Evolutionary conservation across 2,888 invertebrate genomes (phyloP).

Genomic region (Campaea margaritaria): DNA sequence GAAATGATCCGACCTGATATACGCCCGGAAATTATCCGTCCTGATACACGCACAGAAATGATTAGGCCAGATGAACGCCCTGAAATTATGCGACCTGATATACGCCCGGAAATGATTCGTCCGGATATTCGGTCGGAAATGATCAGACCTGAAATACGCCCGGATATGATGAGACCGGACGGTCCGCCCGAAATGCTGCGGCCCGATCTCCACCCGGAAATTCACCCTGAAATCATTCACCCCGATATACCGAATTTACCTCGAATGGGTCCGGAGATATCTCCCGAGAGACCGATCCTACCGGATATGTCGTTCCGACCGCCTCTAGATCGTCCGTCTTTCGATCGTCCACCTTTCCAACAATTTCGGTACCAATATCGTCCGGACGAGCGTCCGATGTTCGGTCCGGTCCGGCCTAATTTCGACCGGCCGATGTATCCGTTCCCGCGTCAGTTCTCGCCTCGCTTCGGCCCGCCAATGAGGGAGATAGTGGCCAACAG

Average conservation of each 20-base stretch:
- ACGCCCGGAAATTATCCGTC: conserved; percentile 27
- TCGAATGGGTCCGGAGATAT: conserved; percentile 40
- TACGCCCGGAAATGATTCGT: conserved; percentile 25
- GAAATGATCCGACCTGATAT: conserved; percentile 27
- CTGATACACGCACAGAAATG: conserved; percentile 38
- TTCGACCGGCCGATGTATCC: conserved; percentile 62
- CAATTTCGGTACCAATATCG: conserved; percentile 35
- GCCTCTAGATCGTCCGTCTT: conserved; percentile 38
- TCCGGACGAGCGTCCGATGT: conserved; percentile 35
- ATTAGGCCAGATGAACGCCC: background rate
- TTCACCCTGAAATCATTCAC: conserved; percentile 33
- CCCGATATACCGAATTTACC: conserved; percentile 26
- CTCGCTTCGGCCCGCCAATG: conserved; percentile 52
- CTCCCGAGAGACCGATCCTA: conserved; percentile 49
- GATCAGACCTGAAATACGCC: conserved; percentile 8
- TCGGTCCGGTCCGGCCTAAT: conserved; percentile 47
- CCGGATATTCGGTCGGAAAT: conserved; percentile 36
- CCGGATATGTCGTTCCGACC: conserved; percentile 49
- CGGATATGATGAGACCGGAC: conserved; percentile 45
- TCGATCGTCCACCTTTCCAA: conserved; percentile 45
- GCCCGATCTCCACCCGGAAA: conserved; percentile 39
- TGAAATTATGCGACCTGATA: conserved; percentile 25
- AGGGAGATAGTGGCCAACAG: conserved; percentile 61
- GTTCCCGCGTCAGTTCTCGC: conserved; percentile 49
- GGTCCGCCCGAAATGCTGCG: conserved; percentile 42